These are phyloP conservation scores for Lampropteryx suffumata DNA, from an alignment of 2,888 invertebrate genomes.

Conservation along the genomic window DNA sequence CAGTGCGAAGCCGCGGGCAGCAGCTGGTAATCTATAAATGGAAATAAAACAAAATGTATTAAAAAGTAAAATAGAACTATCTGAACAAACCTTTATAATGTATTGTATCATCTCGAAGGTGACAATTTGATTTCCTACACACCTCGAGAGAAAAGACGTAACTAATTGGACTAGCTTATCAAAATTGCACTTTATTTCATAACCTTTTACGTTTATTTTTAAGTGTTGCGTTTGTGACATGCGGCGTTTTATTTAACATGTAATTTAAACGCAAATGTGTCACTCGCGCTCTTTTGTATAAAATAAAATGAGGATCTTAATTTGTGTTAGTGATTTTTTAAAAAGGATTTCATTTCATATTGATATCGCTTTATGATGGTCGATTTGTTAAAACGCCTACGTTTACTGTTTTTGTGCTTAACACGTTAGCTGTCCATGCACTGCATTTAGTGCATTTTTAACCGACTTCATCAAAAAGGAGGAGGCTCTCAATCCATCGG, in stretches of 20 bases:
- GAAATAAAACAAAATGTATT: too few species aligned
- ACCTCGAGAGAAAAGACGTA: conserved; percentile 14
- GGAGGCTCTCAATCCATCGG: too few species aligned
- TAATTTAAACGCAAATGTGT: conserved; percentile 42
- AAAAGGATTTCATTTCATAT: conserved; percentile 42
- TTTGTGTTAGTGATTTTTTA: conserved; percentile 45
- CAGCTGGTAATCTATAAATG: too few species aligned
- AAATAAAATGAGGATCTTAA: conserved; percentile 49
- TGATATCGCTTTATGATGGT: conserved; percentile 41
- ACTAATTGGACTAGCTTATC: background rate
- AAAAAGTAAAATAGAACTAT: conserved; percentile 9
- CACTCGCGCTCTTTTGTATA: conserved; percentile 41
- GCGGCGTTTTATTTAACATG: background rate
- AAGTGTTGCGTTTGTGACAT: background rate
- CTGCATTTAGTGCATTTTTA: too few species aligned
- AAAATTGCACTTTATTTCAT: background rate
- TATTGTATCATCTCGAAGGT: conserved; percentile 42
- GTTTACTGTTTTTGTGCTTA: conserved; percentile 39
- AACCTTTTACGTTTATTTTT: background rate
- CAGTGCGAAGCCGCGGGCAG: too few species aligned
- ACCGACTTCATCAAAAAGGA: too few species aligned
- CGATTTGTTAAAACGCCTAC: conserved; percentile 52
- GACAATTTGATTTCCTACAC: conserved; percentile 42
- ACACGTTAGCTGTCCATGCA: too few species aligned
- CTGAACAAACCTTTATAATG: conserved; percentile 35